phyloP scores from a whole-genome alignment of 2,797 vertebrate species.

The Oreochromis grahami region DNA sequence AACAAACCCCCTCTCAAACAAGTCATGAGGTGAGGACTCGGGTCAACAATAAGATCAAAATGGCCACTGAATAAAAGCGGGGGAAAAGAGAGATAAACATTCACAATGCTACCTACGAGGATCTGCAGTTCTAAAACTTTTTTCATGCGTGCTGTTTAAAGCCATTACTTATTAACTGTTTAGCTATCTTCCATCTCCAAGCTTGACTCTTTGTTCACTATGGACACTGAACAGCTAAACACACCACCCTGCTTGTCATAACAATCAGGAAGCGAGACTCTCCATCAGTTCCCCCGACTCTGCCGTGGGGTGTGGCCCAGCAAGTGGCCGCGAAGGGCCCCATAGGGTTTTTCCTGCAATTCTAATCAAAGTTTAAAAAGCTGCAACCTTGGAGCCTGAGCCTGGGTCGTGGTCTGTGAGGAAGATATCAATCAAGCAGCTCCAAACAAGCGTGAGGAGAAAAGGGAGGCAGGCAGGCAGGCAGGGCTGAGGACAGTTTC shows the following conservation, averaged over 20 bases:
- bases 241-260: conserved; percentile 45
- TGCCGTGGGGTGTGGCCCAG: conserved; percentile 23
- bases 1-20: conserved; percentile 36
- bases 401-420: conserved; percentile 48
- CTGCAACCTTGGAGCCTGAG: conserved; percentile 63
- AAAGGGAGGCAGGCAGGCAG: conserved; percentile 27
- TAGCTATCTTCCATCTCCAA: neutral
- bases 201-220: neutral
- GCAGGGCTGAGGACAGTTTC: conserved; percentile 1
- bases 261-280: conserved; percentile 36
- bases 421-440: conserved; percentile 72
- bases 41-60: conserved; percentile 48
- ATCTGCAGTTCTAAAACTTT: neutral
- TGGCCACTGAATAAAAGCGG: neutral
- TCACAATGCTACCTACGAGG: neutral
- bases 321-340: conserved; percentile 28
- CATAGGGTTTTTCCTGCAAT: conserved; percentile 69
- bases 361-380: conserved; percentile 70
- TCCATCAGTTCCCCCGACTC: conserved; percentile 5
- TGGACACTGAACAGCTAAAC: conserved; percentile 46
- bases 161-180: conserved; percentile 8
- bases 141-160: conserved; percentile 10
- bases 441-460: conserved; percentile 55
- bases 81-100: conserved; percentile 12
- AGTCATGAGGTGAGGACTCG: conserved; percentile 32